Evolutionary conservation across 1,140 invertebrate species (phyloP).

Genomic region (Coenobita brevimanus): DNA sequence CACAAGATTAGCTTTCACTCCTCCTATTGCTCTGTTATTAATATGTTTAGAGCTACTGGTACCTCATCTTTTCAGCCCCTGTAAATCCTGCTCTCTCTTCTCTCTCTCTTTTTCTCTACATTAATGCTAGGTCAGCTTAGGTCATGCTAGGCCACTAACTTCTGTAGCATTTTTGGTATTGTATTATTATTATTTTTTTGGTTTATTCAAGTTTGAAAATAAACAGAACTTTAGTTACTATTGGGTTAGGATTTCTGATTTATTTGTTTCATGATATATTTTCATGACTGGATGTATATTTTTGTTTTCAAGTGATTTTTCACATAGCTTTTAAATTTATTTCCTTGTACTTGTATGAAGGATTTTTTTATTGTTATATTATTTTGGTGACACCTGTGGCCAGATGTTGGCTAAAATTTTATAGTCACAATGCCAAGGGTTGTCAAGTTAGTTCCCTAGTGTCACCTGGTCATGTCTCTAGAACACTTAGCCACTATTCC

Average conservation of each 20-base stretch:
- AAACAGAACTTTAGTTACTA: slow-evolving; percentile 37
- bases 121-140: slow-evolving; percentile 64
- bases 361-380: slow-evolving; percentile 26
- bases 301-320: slow-evolving; percentile 14
- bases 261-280: background rate
- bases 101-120: slow-evolving; percentile 47
- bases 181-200: slow-evolving; percentile 24
- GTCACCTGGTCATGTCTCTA: slow-evolving; percentile 64
- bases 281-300: background rate
- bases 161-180: slow-evolving; percentile 32
- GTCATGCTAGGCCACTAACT: slow-evolving; percentile 65
- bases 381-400: slow-evolving; percentile 33
- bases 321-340: slow-evolving; percentile 22
- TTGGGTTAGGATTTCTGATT: slow-evolving; percentile 14
- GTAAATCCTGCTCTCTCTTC: slow-evolving; percentile 53
- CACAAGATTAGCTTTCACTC: slow-evolving; percentile 37
- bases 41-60: slow-evolving; percentile 61
- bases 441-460: slow-evolving; percentile 63
- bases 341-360: slow-evolving; percentile 16
- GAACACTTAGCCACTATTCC: slow-evolving; percentile 65
- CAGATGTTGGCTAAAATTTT: slow-evolving; percentile 43
- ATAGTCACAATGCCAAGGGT: slow-evolving; percentile 35
- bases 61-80: slow-evolving; percentile 57
- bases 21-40: slow-evolving; percentile 44
- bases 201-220: slow-evolving; percentile 36